Conservation (phyloP, 2,797 vertebrate species). For the Sebastes nivosus region DNA sequence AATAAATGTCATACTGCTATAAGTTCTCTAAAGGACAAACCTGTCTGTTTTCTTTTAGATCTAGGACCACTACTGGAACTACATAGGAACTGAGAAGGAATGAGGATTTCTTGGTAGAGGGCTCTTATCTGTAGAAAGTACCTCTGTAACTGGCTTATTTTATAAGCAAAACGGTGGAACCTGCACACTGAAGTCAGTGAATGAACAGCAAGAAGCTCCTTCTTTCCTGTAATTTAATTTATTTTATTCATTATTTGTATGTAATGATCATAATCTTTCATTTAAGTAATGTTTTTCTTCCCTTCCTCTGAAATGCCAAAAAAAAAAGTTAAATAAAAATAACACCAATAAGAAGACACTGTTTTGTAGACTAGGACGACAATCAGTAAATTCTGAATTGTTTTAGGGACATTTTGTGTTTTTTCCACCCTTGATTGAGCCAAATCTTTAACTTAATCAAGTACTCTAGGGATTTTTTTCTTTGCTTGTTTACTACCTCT, state of each 20-base stretch:
- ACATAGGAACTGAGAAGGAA: not conserved
- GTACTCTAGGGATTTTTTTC: not conserved
- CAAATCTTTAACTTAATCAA: not conserved
- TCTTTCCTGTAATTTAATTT: not conserved
- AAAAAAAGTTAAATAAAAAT: not conserved
- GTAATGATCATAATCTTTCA: not conserved
- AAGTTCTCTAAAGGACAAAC: not conserved
- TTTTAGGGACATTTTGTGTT: not conserved
- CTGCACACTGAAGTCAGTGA: not conserved
- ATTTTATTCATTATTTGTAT: not conserved
- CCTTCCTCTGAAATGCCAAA: not conserved
- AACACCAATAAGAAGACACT: not conserved
- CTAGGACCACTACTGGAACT: not conserved
- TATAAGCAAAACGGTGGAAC: not conserved
- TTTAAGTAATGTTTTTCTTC: no score
- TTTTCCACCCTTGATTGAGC: not conserved
- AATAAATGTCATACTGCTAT: not conserved
- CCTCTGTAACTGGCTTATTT: not conserved
- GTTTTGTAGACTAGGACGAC: not conserved
- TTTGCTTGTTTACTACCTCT: not conserved
- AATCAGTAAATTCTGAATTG: not conserved
- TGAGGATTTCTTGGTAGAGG: not conserved
- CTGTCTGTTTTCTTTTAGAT: not conserved
- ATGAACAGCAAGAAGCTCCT: not conserved
- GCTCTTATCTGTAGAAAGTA: not conserved